Evolutionary conservation across 2,797 vertebrate species (phyloP).

Genomic region (Naso thynnoides): DNA sequence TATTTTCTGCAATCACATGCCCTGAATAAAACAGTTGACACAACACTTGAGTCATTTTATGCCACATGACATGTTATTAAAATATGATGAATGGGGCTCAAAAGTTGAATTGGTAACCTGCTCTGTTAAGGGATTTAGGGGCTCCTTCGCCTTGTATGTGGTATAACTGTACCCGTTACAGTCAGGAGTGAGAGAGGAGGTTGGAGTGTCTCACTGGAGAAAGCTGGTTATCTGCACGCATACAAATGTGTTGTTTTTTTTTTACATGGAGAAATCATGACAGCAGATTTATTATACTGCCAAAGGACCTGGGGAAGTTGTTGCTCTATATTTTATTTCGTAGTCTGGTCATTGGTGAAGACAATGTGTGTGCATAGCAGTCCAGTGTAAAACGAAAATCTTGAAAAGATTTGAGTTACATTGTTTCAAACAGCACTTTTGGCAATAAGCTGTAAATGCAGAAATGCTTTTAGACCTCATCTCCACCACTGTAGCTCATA

Average conservation of each 20-base stretch:
- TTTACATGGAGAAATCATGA: slow-evolving; percentile 16
- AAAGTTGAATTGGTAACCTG: not conserved
- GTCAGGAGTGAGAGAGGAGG: slow-evolving; percentile 31
- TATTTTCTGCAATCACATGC: slow-evolving; percentile 10
- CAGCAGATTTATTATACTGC: slow-evolving; percentile 36
- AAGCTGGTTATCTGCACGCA: slow-evolving; percentile 34
- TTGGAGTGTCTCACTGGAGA: slow-evolving; percentile 33
- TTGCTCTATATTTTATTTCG: slow-evolving; percentile 36
- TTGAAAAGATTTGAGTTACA: no score
- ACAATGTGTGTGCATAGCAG: not conserved
- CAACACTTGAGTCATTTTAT: not conserved
- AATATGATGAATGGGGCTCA: slow-evolving; percentile 35
- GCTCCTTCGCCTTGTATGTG: slow-evolving; percentile 2
- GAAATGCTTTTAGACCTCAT: no score
- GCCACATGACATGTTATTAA: slow-evolving; percentile 29
- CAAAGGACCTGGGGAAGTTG: not conserved
- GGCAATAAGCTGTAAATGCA: no score
- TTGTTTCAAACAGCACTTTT: no score
- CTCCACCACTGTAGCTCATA: no score
- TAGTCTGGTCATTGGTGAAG: not conserved
- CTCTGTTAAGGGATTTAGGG: slow-evolving; percentile 15
- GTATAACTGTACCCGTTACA: slow-evolving; percentile 27
- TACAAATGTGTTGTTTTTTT: slow-evolving; percentile 18
- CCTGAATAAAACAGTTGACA: not conserved
- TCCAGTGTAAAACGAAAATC: not conserved